Conservation (phyloP, 2,888 invertebrate genomes). For the Pandemis cinnamomeana region DNA sequence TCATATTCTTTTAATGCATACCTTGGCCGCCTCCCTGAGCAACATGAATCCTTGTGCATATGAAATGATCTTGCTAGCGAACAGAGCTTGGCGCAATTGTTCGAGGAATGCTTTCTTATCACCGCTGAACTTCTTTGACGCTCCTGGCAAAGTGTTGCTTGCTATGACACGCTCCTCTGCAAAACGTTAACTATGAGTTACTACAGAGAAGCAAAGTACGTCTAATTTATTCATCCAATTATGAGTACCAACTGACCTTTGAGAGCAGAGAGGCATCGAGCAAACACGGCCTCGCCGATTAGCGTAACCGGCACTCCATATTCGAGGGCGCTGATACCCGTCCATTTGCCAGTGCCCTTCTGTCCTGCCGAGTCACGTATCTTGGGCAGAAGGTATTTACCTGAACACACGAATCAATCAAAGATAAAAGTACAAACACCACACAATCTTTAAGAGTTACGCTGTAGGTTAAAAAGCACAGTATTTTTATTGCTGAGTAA, state of each 20-base stretch:
- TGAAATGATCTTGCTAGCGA: slow-evolving; percentile 98
- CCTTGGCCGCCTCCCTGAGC: slow-evolving; percentile 94
- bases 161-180: slow-evolving; percentile 92
- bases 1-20: slow-evolving; percentile 54
- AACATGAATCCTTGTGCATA: slow-evolving; percentile 99
- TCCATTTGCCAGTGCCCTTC: slow-evolving; percentile 99
- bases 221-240: not conserved
- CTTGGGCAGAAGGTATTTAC: slow-evolving; percentile 92
- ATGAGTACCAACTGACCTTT: slow-evolving; percentile 78
- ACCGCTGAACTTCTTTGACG: slow-evolving; percentile 86
- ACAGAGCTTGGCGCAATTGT: slow-evolving; percentile 94
- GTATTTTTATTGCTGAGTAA: slow-evolving; percentile 1
- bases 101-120: slow-evolving; percentile 92
- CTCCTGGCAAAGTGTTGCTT: slow-evolving; percentile 90
- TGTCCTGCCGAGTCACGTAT: slow-evolving; percentile 98
- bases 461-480: not conserved
- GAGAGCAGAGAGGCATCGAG: slow-evolving; percentile 96
- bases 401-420: slow-evolving; percentile 59
- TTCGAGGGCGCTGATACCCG: slow-evolving; percentile 97
- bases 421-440: not conserved
- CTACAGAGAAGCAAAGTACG: not conserved
- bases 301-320: slow-evolving; percentile 99
- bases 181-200: slow-evolving; percentile 14
- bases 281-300: slow-evolving; percentile 99
- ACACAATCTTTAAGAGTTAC: not conserved